Conservation (phyloP, 2,113 vertebrate genomes). For the Nesogale talazaci region DNA sequence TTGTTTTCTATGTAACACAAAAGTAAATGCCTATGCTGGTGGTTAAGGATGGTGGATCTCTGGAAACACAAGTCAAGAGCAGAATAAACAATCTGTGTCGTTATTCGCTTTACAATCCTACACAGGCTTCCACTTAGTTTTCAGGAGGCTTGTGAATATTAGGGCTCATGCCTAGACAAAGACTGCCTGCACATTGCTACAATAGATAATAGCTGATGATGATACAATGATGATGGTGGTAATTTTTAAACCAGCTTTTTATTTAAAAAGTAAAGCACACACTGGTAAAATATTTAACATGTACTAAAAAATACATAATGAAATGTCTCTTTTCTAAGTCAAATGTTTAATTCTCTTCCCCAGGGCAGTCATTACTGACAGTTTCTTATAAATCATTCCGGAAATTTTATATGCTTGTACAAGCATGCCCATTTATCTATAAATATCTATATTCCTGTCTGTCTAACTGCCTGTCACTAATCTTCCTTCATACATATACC, state of each 20-base stretch:
- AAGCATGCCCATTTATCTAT: background rate
- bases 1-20: slow-evolving; percentile 41
- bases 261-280: slow-evolving; percentile 34
- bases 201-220: background rate
- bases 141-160: background rate
- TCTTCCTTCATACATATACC: background rate
- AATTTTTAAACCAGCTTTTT: slow-evolving; percentile 49
- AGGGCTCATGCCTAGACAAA: background rate
- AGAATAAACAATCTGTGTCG: background rate
- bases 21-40: slow-evolving; percentile 6
- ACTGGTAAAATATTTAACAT: slow-evolving; percentile 14
- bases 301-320: background rate
- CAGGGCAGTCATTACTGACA: background rate
- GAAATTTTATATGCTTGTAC: background rate
- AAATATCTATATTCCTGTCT: background rate
- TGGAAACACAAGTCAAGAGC: slow-evolving; percentile 49
- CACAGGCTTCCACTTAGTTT: background rate
- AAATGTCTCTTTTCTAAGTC: slow-evolving; percentile 1
- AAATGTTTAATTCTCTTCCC: slow-evolving; percentile 13
- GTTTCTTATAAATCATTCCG: slow-evolving; percentile 4
- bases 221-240: background rate
- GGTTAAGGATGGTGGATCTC: slow-evolving; percentile 7
- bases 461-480: background rate
- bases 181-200: background rate
- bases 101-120: background rate